Conservation (phyloP, 2,113 vertebrate genomes). For the Cebus imitator region DNA sequence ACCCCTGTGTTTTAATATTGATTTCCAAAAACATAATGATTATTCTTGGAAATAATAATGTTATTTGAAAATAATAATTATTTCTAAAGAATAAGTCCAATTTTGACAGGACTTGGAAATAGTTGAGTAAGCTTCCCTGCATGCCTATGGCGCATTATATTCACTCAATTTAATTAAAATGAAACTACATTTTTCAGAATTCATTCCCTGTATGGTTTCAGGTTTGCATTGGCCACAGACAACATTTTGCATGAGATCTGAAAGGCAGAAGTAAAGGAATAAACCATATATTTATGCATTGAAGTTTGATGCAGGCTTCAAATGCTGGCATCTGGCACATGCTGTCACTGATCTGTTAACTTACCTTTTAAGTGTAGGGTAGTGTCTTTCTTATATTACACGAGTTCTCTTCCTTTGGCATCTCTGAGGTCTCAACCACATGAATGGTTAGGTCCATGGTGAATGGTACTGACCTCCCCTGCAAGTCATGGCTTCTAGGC, state of each 20-base stretch:
- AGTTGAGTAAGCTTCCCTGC: neutral
- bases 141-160: neutral
- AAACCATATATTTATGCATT: neutral
- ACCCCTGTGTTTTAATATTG: neutral
- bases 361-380: accelerated
- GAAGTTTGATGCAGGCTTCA: neutral
- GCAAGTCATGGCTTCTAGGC: neutral
- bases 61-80: neutral
- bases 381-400: neutral
- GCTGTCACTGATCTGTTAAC: neutral
- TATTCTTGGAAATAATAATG: neutral
- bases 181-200: neutral
- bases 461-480: neutral
- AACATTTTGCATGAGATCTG: neutral
- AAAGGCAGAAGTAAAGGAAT: neutral
- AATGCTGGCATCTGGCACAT: neutral
- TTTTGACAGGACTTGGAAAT: neutral
- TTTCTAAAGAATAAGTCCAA: constrained; percentile 27
- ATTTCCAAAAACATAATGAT: constrained; percentile 31
- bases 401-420: neutral
- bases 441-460: no score
- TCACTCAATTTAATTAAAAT: neutral
- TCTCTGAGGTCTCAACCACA: neutral
- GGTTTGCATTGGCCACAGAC: neutral
- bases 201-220: neutral